Conservation (phyloP, 2,888 invertebrate species). For the Hipparchia sbordonii region DNA sequence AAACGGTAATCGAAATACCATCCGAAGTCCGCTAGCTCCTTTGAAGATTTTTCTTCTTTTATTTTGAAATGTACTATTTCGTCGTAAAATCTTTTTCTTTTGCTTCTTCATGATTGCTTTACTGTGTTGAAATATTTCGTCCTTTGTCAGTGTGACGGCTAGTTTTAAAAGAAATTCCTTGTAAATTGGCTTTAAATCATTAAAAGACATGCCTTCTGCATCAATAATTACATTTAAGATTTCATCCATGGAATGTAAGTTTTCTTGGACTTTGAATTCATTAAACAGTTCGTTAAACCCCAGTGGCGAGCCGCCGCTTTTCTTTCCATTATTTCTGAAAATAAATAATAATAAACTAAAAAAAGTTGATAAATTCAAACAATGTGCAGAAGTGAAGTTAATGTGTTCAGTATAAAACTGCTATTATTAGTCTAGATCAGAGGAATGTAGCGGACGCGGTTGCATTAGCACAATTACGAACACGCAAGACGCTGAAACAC, state of each 20-base stretch:
- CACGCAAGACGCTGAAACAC: constrained; percentile 71
- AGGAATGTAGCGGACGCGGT: constrained; percentile 72
- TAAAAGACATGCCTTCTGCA: constrained; percentile 96
- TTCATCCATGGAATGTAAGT: constrained; percentile 93
- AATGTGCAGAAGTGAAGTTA: constrained; percentile 43
- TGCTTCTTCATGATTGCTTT: constrained; percentile 95
- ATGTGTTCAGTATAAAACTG: constrained; percentile 48
- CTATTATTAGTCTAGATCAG: constrained; percentile 48
- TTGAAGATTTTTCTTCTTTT: constrained; percentile 84
- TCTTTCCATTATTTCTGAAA: constrained; percentile 85
- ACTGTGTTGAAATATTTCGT: constrained; percentile 94
- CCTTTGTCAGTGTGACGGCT: constrained; percentile 94
- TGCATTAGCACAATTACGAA: constrained; percentile 67
- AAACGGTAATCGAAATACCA: constrained; percentile 85
- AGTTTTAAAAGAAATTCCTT: constrained; percentile 94
- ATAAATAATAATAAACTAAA: constrained; percentile 19
- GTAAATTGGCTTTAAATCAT: constrained; percentile 95
- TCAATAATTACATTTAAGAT: constrained; percentile 94
- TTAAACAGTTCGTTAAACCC: constrained; percentile 94
- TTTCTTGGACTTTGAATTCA: constrained; percentile 94
- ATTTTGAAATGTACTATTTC: constrained; percentile 81
- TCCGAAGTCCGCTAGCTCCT: constrained; percentile 83
- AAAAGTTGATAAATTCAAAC: constrained; percentile 11
- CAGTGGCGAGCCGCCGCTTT: constrained; percentile 89
- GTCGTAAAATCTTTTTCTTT: constrained; percentile 86